A percentile compares a stretch with the other conserved stretches of the same genome.
Conservation (phyloP, 2,113 vertebrate species). For the Antechinus flavipes region DNA sequence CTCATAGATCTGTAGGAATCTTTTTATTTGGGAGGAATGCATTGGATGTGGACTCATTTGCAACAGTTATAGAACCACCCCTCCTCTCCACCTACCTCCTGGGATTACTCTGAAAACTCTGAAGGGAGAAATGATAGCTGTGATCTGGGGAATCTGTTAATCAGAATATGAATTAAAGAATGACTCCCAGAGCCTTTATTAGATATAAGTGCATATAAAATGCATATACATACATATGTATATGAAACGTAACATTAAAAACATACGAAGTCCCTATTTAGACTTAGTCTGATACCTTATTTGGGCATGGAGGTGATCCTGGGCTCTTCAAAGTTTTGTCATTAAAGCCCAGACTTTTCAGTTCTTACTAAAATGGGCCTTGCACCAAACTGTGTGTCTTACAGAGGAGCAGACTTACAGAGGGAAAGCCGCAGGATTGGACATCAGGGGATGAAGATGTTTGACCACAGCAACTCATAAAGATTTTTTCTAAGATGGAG, state of each 20-base stretch:
- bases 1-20: neutral
- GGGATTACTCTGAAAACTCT: neutral
- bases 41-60: neutral
- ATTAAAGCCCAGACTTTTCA: neutral
- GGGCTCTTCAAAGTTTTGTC: neutral
- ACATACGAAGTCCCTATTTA: neutral
- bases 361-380: neutral
- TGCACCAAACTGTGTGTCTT: neutral
- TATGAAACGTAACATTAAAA: neutral
- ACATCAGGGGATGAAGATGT: neutral
- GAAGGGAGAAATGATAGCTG: neutral
- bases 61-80: neutral
- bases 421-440: neutral
- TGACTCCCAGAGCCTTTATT: neutral
- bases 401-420: neutral
- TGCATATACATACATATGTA: neutral
- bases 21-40: neutral
- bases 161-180: neutral
- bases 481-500: neutral
- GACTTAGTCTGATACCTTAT: neutral
- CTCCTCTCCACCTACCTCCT: neutral
- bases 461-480: no score
- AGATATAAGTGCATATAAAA: neutral
- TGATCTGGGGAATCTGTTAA: neutral
- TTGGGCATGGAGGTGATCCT: neutral